A percentile compares a stretch with the other conserved stretches of the same genome.
Evolutionary conservation across 2,113 vertebrate genomes (phyloP).

Genomic region (Chelonoidis abingdonii): DNA sequence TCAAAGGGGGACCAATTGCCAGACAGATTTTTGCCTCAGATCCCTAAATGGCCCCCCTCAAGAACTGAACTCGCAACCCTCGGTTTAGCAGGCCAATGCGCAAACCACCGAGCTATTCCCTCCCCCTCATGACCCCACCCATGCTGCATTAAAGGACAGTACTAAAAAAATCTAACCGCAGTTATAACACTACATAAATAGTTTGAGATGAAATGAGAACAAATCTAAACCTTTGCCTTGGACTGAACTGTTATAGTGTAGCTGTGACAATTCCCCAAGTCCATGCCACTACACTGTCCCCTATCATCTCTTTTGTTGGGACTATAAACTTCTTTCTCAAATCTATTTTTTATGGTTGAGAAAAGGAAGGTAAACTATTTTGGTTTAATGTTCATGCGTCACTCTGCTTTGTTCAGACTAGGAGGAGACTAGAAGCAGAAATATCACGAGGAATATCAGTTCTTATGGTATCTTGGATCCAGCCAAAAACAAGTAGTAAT

Average conservation of each 20-base stretch:
- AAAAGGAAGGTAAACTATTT: neutral
- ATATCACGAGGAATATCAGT: neutral
- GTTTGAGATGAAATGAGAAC: neutral
- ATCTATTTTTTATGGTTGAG: neutral
- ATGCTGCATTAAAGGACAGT: neutral
- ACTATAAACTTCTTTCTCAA: neutral
- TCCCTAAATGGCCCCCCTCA: too few relatives aligned
- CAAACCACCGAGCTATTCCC: too few relatives aligned
- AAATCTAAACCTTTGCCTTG: too few relatives aligned
- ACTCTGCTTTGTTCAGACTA: neutral
- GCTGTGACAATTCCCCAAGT: too few relatives aligned
- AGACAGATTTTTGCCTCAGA: too few relatives aligned
- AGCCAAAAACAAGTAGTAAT: neutral
- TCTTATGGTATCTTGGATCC: neutral
- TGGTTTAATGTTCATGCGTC: neutral
- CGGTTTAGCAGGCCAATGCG: too few relatives aligned
- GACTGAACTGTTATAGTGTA: neutral
- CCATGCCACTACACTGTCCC: neutral
- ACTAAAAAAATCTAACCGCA: neutral
- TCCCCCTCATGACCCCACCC: fast-evolving
- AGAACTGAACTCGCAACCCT: too few relatives aligned
- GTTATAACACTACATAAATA: neutral
- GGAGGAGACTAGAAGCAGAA: fast-evolving
- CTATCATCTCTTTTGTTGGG: neutral
- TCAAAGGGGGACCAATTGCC: too few relatives aligned